Base-by-base conservation (phyloP, 2,113 vertebrate genomes). In the Lanius ludovicianus region DNA sequence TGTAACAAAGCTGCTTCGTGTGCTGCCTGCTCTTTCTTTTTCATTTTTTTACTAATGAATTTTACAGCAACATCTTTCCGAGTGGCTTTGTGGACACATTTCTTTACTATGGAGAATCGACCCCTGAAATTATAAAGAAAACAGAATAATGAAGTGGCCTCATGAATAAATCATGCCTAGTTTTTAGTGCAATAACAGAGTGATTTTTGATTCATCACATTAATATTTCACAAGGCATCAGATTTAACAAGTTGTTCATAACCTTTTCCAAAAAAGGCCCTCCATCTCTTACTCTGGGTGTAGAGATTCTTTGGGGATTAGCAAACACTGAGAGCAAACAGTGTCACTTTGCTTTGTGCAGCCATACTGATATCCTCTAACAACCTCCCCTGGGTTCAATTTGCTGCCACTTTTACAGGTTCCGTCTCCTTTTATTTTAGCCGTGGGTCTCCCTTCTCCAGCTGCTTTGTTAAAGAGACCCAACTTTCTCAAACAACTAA, bases 31-130 rank as follows among this genome's bases (percentile, higher is more conserved):
- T 99, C 99, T 85, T 99, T 99, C 97, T 99, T 99, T 97, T 99
- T 99, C 99, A 99, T 99, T 97, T 99, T 99, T 96, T 99, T 99
- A 96, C 98, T 99, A 77, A 99, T 98, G 74, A 98, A 99, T 97
- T 99, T 99, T 57, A 99, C 99, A 1, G 99, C 99, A 11, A 99
- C 99, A 21, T 99, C 99, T 85, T 99, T 99, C 95, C 99, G 98
- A 18, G 98, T 99, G 37, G 98, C 97, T 97, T 99, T 99, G 97
- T 99, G 99, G 73, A 99, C 94, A 76, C 99, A 99, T 95, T 99
- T 99, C 95, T 98, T 99, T 63, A 99, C 99, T 42, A 99, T 98
- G 55, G 99, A 99, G 97, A 99, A 99, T n/a, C 99, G 97, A 23
- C 99, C 99, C 95, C 99, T 99, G 91, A 44, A 96, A 96, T 37